Evolutionary conservation across 2,113 vertebrate species (phyloP), one percentile per base, ranked within the genome.

Genomic region (Mystacornis crossleyi): DNA sequence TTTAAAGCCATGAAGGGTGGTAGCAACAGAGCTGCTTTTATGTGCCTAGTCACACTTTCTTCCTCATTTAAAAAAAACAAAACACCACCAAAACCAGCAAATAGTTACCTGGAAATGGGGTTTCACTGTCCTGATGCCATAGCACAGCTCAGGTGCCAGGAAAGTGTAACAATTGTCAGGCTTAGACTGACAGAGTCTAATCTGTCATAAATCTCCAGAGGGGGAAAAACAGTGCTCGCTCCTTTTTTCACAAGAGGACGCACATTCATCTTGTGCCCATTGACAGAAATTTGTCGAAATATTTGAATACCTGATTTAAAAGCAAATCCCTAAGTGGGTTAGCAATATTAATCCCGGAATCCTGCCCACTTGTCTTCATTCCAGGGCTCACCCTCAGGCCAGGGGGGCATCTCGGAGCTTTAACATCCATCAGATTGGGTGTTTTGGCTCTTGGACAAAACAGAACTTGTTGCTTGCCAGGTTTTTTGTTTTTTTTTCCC

Each of bases 1-100:
- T 74, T 95, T 96, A 96, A 92, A 96, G 92, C 82, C 86, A 94
- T 34, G 85, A 67, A 95, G 92, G 90, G 79, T 81, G 80, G 93
- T 75, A 97, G 89, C 90, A 90, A 57, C 89, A 85, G 81, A 94
- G 82, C 38, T 42, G 70, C 84, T 96, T 97, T 97, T 57, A 96
- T 91, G 91, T 92, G 67, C 72, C 81, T 67, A 38, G 42, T 92
- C 92, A 94, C 94, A 94, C 86, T 93, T 91, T 86, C 78, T 72
- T 93, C 66, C 74, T 75, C 34, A 53, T 82, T 81, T 24, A 12
- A 93, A 92, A 79, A 79, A 53, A 66, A 14, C 17, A 54, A 48
- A 77, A 17, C 48, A 20, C 31, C 60, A 73, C 18, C 54, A 54
- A 79, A 90, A 11, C 1, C 54, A 81, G 64, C n/a, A 29, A 34